Base-by-base conservation (phyloP, 2,888 invertebrate species). In the Oxycera nigricornis region DNA sequence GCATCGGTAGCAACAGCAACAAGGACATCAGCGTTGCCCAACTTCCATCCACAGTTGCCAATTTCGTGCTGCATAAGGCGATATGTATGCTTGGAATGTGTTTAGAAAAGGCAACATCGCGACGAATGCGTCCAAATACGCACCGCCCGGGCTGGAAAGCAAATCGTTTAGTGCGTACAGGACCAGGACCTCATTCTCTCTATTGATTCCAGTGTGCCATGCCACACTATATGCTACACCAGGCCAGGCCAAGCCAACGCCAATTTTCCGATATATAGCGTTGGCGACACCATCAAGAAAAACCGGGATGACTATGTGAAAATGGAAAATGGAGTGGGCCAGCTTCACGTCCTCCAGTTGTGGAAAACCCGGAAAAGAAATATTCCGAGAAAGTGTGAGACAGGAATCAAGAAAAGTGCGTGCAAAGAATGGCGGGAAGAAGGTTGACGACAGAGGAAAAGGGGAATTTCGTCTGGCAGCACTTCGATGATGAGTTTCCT, bases 131-230 rank as follows among this genome's bases (percentile, higher is more conserved):
- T 46, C 50, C 17, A 50, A 50, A 55, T 20, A 50, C 68, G 68
- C 68, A 50, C 39, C 20, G 22, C 6, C 14, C 20, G 24, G 22
- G 30, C 22, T 59, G 59, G 28, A 22, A 67, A 67, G 11, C 6
- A 26, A 67, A 50, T 68, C 50, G 50, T 30, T 35, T 31, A 68
- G 50, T 68, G 68, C 68, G 68, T 68, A 28, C 26, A 26, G 50
- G 20, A 31, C 30, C 31, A 11, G 62, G 20, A 50, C 41, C 46
- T 67, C 67, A 62, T 62, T 62, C 30, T 62, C 46, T n/a, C n/a
- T n/a, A n/a, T n/a, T n/a, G n/a, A n/a, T 61, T 50, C 50, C 3
- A 24, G 14, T 7, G 17, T 24, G 17, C 41, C 7, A 6, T 17
- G 1, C 41, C 4, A 14, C 24, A n/a, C n/a, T n/a, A n/a, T n/a